A percentile compares a stretch with the other conserved stretches of the same genome.
phyloP scores from a whole-genome alignment of 2,113 vertebrate species.

The Colossoma macropomum region DNA sequence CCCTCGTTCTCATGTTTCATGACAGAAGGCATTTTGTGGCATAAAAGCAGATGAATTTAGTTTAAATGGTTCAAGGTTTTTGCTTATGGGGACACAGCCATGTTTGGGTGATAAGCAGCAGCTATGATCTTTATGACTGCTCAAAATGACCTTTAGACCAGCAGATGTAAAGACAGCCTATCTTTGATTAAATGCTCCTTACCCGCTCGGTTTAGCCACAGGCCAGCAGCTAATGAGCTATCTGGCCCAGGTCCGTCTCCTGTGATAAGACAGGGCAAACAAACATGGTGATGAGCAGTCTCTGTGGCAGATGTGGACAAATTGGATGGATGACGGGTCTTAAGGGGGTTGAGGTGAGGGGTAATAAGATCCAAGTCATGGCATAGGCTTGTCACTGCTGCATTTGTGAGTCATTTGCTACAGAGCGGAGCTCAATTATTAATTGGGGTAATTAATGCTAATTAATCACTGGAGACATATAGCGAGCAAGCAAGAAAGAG shows the following conservation, averaged over 20 bases:
- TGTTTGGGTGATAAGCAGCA: background rate
- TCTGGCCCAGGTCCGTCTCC: constrained; percentile 15
- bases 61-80: background rate
- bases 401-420: background rate
- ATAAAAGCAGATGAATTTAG: background rate
- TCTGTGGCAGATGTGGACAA: constrained; percentile 18
- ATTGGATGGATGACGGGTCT: background rate
- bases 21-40: too few species aligned
- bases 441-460: constrained; percentile 36
- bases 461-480: background rate
- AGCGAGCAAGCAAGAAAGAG: background rate
- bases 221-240: constrained; percentile 17
- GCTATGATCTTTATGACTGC: background rate
- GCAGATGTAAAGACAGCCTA: constrained; percentile 11
- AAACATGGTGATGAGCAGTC: constrained; percentile 16
- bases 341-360: background rate
- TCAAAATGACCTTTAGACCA: background rate
- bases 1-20: too few species aligned
- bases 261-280: background rate
- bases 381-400: constrained; percentile 8
- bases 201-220: background rate
- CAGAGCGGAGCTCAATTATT: constrained; percentile 9
- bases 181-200: constrained; percentile 12
- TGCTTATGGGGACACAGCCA: background rate
- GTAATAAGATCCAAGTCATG: constrained; percentile 13